These are phyloP conservation scores for Anguilla japonica DNA, from an alignment of 2,113 vertebrate species.

Conservation along the genomic window DNA sequence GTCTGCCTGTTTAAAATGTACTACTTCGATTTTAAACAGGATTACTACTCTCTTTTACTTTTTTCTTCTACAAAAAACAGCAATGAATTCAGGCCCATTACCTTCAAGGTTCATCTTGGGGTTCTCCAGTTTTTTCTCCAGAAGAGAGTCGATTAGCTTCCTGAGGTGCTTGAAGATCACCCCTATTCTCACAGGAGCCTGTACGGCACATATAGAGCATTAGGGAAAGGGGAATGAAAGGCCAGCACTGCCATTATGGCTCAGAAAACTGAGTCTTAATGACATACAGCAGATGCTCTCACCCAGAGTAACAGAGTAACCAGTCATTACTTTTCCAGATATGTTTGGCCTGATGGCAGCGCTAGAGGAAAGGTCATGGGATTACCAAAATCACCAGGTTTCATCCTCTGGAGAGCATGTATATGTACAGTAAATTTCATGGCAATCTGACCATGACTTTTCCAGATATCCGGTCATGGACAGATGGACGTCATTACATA, in stretches of 20 bases:
- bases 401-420: no score
- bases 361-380: no score
- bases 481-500: no score
- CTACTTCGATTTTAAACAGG: no score
- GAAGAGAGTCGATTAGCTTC: conserved; percentile 86
- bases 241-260: neutral
- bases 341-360: no score
- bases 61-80: neutral
- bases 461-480: no score
- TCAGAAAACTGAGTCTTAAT: neutral
- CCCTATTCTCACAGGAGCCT: conserved; percentile 95
- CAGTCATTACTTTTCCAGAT: no score
- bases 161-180: conserved; percentile 97
- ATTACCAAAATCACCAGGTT: no score
- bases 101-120: conserved; percentile 92
- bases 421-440: no score
- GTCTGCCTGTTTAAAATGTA: neutral
- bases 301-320: no score
- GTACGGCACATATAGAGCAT: neutral
- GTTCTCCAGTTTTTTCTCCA: conserved; percentile 91
- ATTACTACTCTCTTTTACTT: neutral
- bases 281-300: no score
- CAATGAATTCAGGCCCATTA: conserved; percentile 55
- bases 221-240: neutral
- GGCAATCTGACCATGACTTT: no score